phyloP scores from a whole-genome alignment of 2,113 vertebrate species.

The Odobenus rosmarus region DNA sequence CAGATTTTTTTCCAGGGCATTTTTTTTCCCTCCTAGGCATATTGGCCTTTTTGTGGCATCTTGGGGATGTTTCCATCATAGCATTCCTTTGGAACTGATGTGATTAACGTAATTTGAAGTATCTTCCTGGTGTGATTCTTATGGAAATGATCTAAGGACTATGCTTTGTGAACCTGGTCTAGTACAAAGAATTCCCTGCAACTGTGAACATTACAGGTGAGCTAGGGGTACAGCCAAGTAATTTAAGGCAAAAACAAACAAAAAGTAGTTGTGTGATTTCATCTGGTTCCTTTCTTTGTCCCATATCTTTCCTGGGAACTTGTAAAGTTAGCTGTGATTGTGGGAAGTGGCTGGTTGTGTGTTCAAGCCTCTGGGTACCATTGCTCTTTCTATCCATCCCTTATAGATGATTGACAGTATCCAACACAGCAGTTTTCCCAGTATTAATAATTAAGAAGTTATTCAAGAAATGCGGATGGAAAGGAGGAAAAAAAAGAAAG shows the following conservation, averaged over 20 bases:
- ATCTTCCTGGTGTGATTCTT: neutral
- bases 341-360: neutral
- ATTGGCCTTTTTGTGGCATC: neutral
- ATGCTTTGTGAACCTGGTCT: neutral
- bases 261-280: neutral
- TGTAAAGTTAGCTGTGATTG: neutral
- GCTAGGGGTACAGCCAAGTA: neutral
- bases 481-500: neutral
- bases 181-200: neutral
- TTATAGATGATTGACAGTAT: neutral
- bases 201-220: neutral
- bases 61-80: neutral
- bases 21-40: neutral
- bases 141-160: neutral
- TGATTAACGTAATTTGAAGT: neutral
- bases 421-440: neutral
- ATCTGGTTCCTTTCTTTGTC: neutral
- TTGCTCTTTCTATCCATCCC: neutral
- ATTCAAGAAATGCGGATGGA: neutral
- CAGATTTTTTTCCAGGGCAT: neutral
- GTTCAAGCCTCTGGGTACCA: neutral
- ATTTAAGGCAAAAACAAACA: neutral
- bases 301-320: neutral
- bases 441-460: neutral
- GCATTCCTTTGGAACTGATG: neutral